A percentile compares a stretch with the other conserved stretches of the same genome.
phyloP scores from a whole-genome alignment of 2,797 vertebrate species.

The Neopelma chrysocephalum region DNA sequence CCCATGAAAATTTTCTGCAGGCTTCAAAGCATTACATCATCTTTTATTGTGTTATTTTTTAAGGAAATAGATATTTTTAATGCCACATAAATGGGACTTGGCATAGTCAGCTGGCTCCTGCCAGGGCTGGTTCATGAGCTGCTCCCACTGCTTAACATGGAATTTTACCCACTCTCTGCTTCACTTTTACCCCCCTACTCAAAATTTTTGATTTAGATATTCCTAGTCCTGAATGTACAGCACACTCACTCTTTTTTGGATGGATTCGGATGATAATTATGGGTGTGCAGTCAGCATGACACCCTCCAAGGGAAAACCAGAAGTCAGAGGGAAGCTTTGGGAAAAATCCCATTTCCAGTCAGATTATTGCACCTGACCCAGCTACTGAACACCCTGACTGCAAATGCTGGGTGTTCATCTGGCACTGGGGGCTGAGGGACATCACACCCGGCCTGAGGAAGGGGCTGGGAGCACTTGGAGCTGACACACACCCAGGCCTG shows the following conservation, averaged over 20 bases:
- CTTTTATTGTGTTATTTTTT: not conserved
- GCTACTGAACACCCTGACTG: not conserved
- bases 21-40: not conserved
- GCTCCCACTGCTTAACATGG: not conserved
- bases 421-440: not conserved
- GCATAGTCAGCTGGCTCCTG: not conserved
- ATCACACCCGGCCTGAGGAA: not conserved
- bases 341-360: not conserved
- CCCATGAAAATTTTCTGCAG: not conserved
- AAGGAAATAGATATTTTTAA: not conserved
- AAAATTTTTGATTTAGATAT: not conserved
- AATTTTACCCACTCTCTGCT: not conserved
- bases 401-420: not conserved
- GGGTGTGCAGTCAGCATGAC: too few species aligned
- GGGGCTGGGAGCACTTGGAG: not conserved
- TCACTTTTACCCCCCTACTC: not conserved
- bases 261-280: not conserved
- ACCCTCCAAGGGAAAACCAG: not conserved
- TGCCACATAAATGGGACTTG: not conserved
- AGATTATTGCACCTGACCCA: not conserved
- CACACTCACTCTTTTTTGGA: rapidly evolving
- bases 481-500: not conserved
- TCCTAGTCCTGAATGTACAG: not conserved
- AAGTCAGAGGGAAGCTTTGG: not conserved
- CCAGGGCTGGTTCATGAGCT: not conserved